Conservation (phyloP, 2,888 invertebrate genomes). For the Pristionchus entomophagus region DNA sequence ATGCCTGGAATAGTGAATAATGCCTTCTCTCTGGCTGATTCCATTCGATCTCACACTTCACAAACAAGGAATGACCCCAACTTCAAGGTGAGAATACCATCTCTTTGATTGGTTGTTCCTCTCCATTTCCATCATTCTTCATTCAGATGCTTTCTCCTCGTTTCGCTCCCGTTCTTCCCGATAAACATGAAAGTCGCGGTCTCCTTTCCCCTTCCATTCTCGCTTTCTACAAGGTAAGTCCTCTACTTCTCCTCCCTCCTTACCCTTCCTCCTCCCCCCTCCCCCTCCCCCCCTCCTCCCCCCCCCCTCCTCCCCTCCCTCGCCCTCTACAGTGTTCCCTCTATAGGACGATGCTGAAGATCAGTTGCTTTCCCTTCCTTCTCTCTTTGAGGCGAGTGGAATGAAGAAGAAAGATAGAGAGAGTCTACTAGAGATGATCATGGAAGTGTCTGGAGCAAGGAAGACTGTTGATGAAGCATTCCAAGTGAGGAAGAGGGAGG, state of each 20-base stretch:
- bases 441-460: slow-evolving; percentile 72
- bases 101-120: background rate
- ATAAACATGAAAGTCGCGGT: slow-evolving; percentile 60
- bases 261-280: too few species aligned
- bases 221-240: slow-evolving; percentile 62
- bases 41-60: slow-evolving; percentile 43
- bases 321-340: background rate
- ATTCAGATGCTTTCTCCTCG: slow-evolving; percentile 55
- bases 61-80: background rate
- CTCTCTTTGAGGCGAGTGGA: slow-evolving; percentile 63
- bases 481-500: slow-evolving; percentile 48
- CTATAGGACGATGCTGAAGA: slow-evolving; percentile 55
- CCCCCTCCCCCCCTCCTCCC: slow-evolving; percentile 69
- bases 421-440: slow-evolving; percentile 67
- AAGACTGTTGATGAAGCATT: slow-evolving; percentile 68
- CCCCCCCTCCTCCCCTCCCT: slow-evolving; percentile 65
- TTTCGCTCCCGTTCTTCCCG: slow-evolving; percentile 70
- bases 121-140: background rate
- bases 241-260: background rate
- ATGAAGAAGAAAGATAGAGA: slow-evolving; percentile 66
- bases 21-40: slow-evolving; percentile 53
- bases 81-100: slow-evolving; percentile 20
- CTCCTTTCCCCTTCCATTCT: slow-evolving; percentile 69
- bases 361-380: slow-evolving; percentile 57
- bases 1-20: slow-evolving; percentile 52